A percentile compares a stretch with the other conserved stretches of the same genome.
Conservation (phyloP, 2,113 vertebrate species). For the Sphyrna mokarran region DNA sequence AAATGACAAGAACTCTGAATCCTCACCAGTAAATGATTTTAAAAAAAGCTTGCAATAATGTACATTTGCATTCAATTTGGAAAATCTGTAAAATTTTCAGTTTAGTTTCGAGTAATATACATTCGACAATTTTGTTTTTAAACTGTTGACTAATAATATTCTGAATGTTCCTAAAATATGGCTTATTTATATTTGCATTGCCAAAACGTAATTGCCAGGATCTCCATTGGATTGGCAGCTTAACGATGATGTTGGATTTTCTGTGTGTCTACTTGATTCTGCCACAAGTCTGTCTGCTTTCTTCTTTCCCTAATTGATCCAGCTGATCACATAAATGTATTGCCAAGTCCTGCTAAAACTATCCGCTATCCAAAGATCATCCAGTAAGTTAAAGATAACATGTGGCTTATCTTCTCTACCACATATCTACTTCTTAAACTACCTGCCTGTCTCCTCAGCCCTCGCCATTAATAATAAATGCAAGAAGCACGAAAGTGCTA, state of each 20-base stretch:
- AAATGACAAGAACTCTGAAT: too few species aligned
- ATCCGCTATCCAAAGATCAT: too few species aligned
- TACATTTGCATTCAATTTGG: not conserved
- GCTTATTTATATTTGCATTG: not conserved
- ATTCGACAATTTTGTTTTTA: not conserved
- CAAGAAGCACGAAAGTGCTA: too few species aligned
- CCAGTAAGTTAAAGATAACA: too few species aligned
- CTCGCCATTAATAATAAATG: too few species aligned
- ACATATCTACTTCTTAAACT: too few species aligned
- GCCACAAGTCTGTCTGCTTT: not conserved
- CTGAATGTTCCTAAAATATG: not conserved
- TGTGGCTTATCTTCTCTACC: too few species aligned
- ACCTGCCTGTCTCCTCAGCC: too few species aligned
- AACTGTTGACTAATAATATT: not conserved
- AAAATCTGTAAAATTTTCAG: not conserved
- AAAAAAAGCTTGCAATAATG: not conserved
- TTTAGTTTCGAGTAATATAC: not conserved
- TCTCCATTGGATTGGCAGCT: not conserved
- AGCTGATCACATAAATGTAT: not conserved
- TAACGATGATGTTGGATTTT: not conserved
- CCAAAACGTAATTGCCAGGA: not conserved
- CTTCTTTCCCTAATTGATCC: not conserved
- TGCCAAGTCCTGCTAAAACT: too few species aligned
- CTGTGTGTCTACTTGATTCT: not conserved
- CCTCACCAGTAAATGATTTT: too few species aligned